Conservation (phyloP, 1,140 invertebrate genomes). For the Cyrtorhinus lividipennis region DNA sequence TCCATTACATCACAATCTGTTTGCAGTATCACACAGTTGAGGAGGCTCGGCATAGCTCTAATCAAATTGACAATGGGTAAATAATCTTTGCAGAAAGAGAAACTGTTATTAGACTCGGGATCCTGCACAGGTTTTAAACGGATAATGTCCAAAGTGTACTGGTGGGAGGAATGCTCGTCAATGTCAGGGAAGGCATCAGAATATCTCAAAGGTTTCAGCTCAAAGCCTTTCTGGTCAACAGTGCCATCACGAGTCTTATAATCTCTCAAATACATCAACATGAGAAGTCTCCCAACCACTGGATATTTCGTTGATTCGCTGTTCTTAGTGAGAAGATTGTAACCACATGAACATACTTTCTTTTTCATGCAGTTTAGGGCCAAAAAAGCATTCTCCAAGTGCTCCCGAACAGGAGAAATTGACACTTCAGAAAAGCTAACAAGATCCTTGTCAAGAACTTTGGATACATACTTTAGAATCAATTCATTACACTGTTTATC, state of each 20-base stretch:
- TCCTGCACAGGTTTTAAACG: conserved; percentile 2
- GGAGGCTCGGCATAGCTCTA: conserved; percentile 7
- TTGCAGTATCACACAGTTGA: background rate
- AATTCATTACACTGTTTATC: conserved; percentile 22
- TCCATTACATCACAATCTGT: conserved; percentile 5
- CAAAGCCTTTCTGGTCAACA: background rate
- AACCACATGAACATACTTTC: conserved; percentile 16
- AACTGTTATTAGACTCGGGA: background rate
- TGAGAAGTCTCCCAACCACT: conserved; percentile 12
- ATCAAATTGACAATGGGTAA: conserved; percentile 8
- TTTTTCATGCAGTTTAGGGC: background rate
- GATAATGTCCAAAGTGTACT: background rate
- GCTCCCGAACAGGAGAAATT: conserved; percentile 11
- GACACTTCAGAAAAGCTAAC: conserved; percentile 13
- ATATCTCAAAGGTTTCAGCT: background rate
- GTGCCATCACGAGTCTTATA: conserved; percentile 1
- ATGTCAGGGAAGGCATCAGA: background rate
- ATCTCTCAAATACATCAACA: background rate
- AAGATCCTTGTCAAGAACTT: conserved; percentile 17
- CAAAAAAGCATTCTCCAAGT: conserved; percentile 21
- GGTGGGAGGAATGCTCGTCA: background rate
- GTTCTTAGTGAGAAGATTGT: conserved; percentile 10
- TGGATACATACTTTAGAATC: conserved; percentile 25
- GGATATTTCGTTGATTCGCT: background rate
- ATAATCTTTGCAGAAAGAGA: conserved; percentile 6